phyloP scores from a whole-genome alignment of 2,113 vertebrate species.

The Panthera leo region DNA sequence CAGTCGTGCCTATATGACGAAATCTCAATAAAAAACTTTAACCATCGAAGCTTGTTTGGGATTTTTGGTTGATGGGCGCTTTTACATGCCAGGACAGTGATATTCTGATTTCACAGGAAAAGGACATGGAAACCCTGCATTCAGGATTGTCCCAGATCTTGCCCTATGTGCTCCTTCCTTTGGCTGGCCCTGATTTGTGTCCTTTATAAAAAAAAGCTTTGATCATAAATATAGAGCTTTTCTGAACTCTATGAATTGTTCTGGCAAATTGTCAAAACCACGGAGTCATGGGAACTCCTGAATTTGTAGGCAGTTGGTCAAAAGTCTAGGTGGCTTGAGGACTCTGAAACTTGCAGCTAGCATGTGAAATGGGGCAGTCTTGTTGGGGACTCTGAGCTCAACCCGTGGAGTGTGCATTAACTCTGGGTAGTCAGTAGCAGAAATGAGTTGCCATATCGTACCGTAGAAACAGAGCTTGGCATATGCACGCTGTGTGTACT shows the following conservation, averaged over 20 bases:
- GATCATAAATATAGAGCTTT: neutral
- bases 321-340: neutral
- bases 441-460: neutral
- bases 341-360: neutral
- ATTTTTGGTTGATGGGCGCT: neutral
- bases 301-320: neutral
- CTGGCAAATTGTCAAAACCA: neutral
- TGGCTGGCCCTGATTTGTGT: neutral
- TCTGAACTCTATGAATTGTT: neutral
- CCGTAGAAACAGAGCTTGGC: too few species aligned
- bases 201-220: neutral
- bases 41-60: neutral
- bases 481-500: rapidly evolving
- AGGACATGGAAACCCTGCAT: neutral
- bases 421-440: neutral
- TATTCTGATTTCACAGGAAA: neutral
- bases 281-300: neutral
- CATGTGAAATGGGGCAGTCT: neutral
- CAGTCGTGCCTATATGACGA: neutral
- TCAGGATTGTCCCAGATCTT: neutral
- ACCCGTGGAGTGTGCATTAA: too few species aligned
- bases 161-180: neutral
- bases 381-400: neutral
- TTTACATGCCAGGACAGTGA: neutral
- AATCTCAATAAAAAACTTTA: neutral